These are phyloP conservation scores for Australoheros scitulus DNA, from an alignment of 2,113 vertebrate species.

Conservation along the genomic window DNA sequence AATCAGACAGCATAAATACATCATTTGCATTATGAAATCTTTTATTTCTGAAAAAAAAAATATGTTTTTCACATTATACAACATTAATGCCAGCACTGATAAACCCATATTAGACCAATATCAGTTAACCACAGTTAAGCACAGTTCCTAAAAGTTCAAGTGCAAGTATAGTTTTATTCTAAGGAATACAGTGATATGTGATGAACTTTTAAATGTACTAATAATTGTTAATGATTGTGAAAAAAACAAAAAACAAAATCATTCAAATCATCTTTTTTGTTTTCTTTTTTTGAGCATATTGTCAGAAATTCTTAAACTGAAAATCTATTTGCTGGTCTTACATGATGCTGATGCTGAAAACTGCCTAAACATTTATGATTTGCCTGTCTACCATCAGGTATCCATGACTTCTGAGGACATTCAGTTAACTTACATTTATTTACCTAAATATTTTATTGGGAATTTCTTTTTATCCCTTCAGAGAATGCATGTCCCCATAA, in stretches of 20 bases:
- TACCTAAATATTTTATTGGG: background rate
- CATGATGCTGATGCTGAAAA: slow-evolving; percentile 44
- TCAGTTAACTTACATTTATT: background rate
- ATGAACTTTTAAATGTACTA: background rate
- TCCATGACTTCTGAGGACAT: background rate
- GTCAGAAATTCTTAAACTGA: background rate
- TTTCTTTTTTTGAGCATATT: slow-evolving; percentile 27
- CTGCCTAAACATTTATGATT: slow-evolving; percentile 47
- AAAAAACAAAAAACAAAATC: background rate
- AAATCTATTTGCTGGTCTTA: slow-evolving; percentile 36
- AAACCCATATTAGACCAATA: background rate
- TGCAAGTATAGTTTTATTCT: background rate
- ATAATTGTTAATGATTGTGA: background rate
- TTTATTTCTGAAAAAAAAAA: background rate
- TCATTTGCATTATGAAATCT: background rate
- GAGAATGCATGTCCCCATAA: background rate
- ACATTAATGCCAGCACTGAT: background rate
- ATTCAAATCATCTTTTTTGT: background rate
- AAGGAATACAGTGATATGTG: background rate
- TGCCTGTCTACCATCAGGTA: slow-evolving; percentile 10
- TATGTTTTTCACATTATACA: background rate
- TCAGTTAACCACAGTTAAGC: background rate
- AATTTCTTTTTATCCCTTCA: background rate
- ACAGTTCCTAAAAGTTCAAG: background rate
- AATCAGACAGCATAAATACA: background rate